Conservation (phyloP, 2,888 invertebrate species). For the Phoronis australis region DNA sequence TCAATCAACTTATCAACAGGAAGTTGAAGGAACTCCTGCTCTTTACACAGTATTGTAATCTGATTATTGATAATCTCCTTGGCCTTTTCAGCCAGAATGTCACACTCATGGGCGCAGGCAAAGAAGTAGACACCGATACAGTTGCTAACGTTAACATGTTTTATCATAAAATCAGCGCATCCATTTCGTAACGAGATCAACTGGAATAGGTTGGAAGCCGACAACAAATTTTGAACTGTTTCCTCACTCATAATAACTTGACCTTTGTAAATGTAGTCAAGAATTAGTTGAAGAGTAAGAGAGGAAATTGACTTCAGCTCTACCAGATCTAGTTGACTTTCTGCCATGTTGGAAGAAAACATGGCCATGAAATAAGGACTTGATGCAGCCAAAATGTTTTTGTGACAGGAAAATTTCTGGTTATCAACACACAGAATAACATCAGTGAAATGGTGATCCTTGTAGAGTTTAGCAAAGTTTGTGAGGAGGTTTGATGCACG, state of each 20-base stretch:
- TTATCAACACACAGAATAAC: constrained; percentile 33
- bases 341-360: constrained; percentile 41
- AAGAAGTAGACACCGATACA: constrained; percentile 49
- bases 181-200: constrained; percentile 37
- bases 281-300: constrained; percentile 34
- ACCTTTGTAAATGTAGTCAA: constrained; percentile 47
- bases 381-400: constrained; percentile 43
- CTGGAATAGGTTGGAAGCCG: constrained; percentile 49
- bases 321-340: constrained; percentile 37
- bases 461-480: constrained; percentile 40
- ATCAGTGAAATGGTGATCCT: constrained; percentile 43
- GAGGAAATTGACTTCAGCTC: constrained; percentile 39
- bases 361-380: constrained; percentile 50
- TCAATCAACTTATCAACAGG: constrained; percentile 46
- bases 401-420: constrained; percentile 42
- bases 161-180: constrained; percentile 49
- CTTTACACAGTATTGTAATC: constrained; percentile 30
- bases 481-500: constrained; percentile 28
- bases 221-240: constrained; percentile 43
- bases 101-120: constrained; percentile 47
- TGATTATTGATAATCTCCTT: constrained; percentile 36
- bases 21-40: constrained; percentile 40
- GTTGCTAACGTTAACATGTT: constrained; percentile 41
- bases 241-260: constrained; percentile 33
- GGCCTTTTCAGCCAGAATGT: constrained; percentile 24